Conservation (phyloP, 2,888 invertebrate genomes). For the Ophonus ardosiacus region DNA sequence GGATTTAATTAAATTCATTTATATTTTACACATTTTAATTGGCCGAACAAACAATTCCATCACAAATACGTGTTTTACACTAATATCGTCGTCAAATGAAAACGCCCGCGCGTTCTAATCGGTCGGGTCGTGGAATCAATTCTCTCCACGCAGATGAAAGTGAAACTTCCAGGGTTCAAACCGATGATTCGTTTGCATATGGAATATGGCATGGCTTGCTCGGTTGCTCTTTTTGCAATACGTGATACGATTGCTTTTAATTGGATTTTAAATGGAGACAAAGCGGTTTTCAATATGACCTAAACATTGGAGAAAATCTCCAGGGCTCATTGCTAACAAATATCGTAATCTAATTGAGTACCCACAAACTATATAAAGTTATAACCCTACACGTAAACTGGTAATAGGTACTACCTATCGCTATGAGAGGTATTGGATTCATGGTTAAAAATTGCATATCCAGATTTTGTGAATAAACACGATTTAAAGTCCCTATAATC, state of each 20-base stretch:
- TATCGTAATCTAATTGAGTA: background rate
- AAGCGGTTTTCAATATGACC: constrained; percentile 37
- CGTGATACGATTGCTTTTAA: constrained; percentile 41
- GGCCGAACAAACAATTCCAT: constrained; percentile 55
- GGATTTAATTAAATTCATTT: constrained; percentile 64
- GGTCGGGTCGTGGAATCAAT: background rate
- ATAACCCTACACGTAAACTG: background rate
- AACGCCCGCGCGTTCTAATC: constrained; percentile 17
- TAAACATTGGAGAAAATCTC: constrained; percentile 1
- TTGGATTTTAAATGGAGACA: constrained; percentile 48
- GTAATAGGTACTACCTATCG: no score
- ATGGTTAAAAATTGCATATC: no score
- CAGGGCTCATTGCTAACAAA: background rate
- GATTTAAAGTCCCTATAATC: no score
- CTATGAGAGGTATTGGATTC: no score
- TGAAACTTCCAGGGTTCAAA: constrained; percentile 9
- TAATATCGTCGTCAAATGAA: constrained; percentile 20
- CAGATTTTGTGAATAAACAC: no score
- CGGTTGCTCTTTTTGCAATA: constrained; percentile 16
- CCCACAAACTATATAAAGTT: background rate
- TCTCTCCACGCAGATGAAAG: constrained; percentile 13
- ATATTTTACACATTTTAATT: constrained; percentile 63
- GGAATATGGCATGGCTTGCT: constrained; percentile 8
- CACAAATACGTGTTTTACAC: constrained; percentile 47
- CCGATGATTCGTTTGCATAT: constrained; percentile 39